Evolutionary conservation across 2,888 invertebrate species (phyloP).

Genomic region (Microdon myrmicae): DNA sequence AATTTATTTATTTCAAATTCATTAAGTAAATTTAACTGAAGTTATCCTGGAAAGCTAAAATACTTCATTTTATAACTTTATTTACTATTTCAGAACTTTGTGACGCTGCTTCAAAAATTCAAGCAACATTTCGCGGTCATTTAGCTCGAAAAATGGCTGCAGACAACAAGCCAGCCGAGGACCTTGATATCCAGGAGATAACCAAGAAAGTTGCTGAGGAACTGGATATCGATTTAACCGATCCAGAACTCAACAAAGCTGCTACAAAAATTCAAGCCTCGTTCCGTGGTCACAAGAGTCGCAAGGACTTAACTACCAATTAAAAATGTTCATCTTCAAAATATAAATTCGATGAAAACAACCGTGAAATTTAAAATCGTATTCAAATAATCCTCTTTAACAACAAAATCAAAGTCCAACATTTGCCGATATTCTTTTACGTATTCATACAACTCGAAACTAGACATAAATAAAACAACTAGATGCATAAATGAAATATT

Average conservation of each 20-base stretch:
- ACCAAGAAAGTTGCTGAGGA: conserved; percentile 76
- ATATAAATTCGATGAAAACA: no score
- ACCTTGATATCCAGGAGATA: conserved; percentile 67
- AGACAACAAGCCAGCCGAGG: conserved; percentile 69
- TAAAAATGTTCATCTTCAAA: conserved; percentile 56
- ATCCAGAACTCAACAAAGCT: conserved; percentile 88
- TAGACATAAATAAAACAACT: no score
- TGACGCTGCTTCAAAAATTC: conserved; percentile 88
- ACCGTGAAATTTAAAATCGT: no score
- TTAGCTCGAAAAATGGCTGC: conserved; percentile 79
- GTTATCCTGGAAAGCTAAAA: no score
- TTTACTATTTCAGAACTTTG: conserved; percentile 75
- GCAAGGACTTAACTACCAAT: conserved; percentile 72
- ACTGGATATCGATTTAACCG: conserved; percentile 84
- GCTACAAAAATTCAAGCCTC: conserved; percentile 93
- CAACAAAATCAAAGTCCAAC: no score
- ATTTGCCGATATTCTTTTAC: no score
- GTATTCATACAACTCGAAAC: no score
- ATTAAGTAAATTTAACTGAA: no score
- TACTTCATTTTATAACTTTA: conserved; percentile 3
- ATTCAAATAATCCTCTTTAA: no score
- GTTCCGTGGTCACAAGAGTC: conserved; percentile 89
- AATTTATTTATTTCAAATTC: no score
- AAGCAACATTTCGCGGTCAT: conserved; percentile 90
- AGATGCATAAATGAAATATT: no score